These are phyloP conservation scores for human DNA, from an alignment of 2,113 vertebrate species.

Conservation along the genomic window DNA sequence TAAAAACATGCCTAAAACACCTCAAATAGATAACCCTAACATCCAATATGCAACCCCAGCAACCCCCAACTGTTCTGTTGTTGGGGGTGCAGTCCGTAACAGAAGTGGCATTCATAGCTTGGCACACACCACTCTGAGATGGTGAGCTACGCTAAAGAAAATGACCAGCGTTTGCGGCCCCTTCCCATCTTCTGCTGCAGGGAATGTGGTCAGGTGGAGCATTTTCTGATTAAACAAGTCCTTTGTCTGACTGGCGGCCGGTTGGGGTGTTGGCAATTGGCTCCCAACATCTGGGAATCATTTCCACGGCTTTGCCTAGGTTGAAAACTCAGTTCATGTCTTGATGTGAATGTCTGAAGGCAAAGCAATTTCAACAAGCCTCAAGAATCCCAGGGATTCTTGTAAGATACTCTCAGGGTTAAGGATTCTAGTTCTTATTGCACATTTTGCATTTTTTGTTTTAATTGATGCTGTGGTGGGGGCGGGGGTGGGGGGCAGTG, in stretches of 20 bases:
- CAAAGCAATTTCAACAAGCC: conserved; percentile 42
- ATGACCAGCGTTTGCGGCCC: background rate
- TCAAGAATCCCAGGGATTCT: background rate
- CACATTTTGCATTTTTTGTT: background rate
- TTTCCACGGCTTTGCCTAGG: conserved; percentile 68
- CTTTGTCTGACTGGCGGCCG: conserved; percentile 43
- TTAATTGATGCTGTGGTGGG: background rate
- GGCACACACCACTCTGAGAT: background rate
- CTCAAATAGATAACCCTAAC: background rate
- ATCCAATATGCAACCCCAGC: background rate
- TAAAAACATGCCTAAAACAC: background rate
- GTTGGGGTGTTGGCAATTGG: conserved; percentile 46
- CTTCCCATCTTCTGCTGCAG: background rate
- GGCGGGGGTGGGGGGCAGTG: rapidly evolving
- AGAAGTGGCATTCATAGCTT: conserved; percentile 28
- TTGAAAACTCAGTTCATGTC: conserved; percentile 61
- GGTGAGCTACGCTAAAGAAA: background rate
- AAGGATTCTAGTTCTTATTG: background rate
- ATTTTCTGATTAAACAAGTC: conserved; percentile 8
- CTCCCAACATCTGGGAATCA: conserved; percentile 74
- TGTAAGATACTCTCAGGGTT: background rate
- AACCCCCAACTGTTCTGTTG: background rate
- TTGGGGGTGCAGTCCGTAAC: background rate
- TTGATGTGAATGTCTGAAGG: conserved; percentile 28
- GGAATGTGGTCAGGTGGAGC: background rate